Evolutionary conservation across 1,140 invertebrate species (phyloP).

Genomic region (Trichonephila clavipes): DNA sequence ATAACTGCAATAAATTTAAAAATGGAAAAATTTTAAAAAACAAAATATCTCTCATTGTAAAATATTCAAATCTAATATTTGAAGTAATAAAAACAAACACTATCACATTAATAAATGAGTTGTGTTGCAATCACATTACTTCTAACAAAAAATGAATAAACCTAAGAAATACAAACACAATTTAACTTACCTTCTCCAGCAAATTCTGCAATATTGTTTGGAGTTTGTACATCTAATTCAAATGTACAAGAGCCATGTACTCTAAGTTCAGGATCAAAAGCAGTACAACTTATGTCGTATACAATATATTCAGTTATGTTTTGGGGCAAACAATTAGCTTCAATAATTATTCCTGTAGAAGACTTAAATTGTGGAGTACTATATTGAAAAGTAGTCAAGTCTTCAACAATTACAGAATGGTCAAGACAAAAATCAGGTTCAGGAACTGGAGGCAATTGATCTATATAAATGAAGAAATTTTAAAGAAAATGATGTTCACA

Average conservation of each 20-base stretch:
- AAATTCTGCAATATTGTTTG: neutral
- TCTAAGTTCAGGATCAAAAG: conserved; percentile 42
- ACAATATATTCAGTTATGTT: conserved; percentile 3
- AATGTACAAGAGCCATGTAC: neutral
- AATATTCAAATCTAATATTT: no score
- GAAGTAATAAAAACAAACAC: neutral
- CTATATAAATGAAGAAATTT: neutral
- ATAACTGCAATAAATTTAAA: no score
- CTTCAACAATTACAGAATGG: neutral
- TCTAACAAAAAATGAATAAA: neutral
- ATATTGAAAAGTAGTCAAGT: conserved; percentile 5
- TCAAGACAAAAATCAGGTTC: conserved; percentile 44
- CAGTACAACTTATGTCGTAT: conserved; percentile 33
- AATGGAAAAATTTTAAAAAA: no score
- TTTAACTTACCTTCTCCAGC: neutral
- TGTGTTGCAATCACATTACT: no score
- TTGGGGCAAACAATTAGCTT: neutral
- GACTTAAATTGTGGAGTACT: conserved; percentile 33
- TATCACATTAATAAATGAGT: neutral
- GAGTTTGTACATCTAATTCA: conserved; percentile 11
- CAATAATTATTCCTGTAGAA: conserved; percentile 37
- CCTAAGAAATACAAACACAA: neutral
- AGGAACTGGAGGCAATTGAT: neutral
- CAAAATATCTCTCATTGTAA: no score
- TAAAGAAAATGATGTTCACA: no score